A percentile compares a stretch with the other conserved stretches of the same genome.
phyloP scores from a whole-genome alignment of 2,113 vertebrate genomes.

The Pomatorhinus ruficollis region DNA sequence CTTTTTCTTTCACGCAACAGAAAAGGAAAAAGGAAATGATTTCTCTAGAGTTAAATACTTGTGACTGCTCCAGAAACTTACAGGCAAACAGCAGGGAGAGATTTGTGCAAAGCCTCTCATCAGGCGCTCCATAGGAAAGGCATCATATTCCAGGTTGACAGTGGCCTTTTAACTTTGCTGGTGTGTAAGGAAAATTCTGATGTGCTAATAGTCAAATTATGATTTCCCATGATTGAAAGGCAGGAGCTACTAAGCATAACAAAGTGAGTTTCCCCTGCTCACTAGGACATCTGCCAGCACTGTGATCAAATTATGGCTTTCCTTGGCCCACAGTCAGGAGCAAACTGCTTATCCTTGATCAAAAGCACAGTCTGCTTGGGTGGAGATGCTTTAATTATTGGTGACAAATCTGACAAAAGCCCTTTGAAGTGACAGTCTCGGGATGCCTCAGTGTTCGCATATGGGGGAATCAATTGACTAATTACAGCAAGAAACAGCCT shows the following conservation, averaged over 20 bases:
- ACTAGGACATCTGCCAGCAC: background rate
- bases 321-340: constrained; percentile 14
- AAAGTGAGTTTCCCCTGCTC: background rate
- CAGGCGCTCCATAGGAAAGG: background rate
- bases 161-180: constrained; percentile 10
- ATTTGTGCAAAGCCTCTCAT: background rate
- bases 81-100: background rate
- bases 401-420: constrained; percentile 20
- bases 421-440: background rate
- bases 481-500: background rate
- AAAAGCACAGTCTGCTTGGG: constrained; percentile 28
- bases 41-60: background rate
- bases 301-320: constrained; percentile 30
- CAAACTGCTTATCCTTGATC: constrained; percentile 6
- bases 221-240: constrained; percentile 18
- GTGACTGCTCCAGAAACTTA: background rate
- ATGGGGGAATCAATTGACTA: background rate
- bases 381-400: background rate
- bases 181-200: background rate
- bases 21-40: background rate
- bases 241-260: constrained; percentile 17
- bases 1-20: background rate
- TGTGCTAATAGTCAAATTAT: background rate
- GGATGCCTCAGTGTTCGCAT: background rate
- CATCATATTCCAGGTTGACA: background rate